These are phyloP conservation scores for Pomatostomus ruficeps DNA, from an alignment of 2,113 vertebrate genomes.

Conservation along the genomic window DNA sequence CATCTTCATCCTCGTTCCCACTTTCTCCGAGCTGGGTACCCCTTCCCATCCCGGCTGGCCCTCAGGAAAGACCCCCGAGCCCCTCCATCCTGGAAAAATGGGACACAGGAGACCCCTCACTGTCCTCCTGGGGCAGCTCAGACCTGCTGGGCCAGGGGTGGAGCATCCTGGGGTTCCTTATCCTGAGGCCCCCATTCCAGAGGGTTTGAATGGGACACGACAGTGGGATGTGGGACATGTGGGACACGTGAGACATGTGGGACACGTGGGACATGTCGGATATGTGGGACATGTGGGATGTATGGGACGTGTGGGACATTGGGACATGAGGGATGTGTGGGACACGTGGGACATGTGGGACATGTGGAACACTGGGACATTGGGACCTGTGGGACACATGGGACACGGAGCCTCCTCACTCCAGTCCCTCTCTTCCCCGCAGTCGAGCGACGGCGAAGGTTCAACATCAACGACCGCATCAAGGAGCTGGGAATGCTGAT, in stretches of 20 bases:
- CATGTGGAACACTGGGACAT: neutral
- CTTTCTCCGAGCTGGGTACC: neutral
- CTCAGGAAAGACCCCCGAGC: neutral
- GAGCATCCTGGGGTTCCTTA: neutral
- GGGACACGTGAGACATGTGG: neutral
- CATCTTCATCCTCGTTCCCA: neutral
- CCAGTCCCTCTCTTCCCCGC: neutral
- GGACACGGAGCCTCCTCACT: neutral
- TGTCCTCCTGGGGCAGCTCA: neutral
- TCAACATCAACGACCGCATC: conserved; percentile 98
- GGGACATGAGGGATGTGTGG: neutral
- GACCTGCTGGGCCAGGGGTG: neutral
- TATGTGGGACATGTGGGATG: neutral
- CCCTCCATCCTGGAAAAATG: neutral
- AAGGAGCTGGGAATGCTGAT: conserved; percentile 97
- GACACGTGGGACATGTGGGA: neutral
- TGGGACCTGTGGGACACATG: too few relatives aligned
- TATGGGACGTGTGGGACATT: neutral
- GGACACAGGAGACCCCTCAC: neutral
- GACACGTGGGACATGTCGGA: neutral
- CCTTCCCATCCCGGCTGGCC: neutral
- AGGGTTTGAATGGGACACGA: rapidly evolving
- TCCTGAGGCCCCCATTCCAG: neutral
- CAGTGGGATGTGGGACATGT: neutral
- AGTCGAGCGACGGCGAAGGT: conserved; percentile 91